A percentile compares a stretch with the other conserved stretches of the same genome.
phyloP scores from a whole-genome alignment of 2,888 invertebrate species.

The Temnothorax rugatulus region DNA sequence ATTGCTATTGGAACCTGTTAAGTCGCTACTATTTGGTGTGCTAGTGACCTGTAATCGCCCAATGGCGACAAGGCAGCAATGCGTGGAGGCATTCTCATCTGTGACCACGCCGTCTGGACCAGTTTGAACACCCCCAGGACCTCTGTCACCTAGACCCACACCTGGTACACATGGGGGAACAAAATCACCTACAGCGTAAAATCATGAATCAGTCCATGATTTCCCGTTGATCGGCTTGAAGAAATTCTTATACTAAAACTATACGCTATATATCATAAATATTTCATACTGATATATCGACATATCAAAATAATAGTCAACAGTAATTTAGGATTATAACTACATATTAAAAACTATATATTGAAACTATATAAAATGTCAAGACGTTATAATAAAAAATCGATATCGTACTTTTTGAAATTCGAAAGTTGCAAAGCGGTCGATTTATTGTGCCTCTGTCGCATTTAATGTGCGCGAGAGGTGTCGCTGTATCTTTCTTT shows the following conservation, averaged over 20 bases:
- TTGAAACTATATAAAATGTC: neutral
- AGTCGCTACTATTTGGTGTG: constrained; percentile 96
- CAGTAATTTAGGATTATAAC: neutral
- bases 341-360: no score
- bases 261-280: neutral
- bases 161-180: constrained; percentile 86
- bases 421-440: neutral
- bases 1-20: constrained; percentile 94
- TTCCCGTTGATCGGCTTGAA: constrained; percentile 61
- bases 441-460: neutral
- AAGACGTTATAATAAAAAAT: neutral
- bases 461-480: neutral
- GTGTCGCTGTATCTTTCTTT: constrained; percentile 24
- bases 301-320: neutral
- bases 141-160: constrained; percentile 88
- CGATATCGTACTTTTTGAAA: neutral
- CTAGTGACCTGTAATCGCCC: constrained; percentile 98
- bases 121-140: constrained; percentile 90
- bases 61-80: constrained; percentile 99
- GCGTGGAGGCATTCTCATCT: constrained; percentile 93
- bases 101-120: constrained; percentile 82
- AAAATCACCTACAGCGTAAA: constrained; percentile 85
- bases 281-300: neutral
- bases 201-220: constrained; percentile 86
- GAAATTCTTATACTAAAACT: constrained; percentile 17